A percentile compares a stretch with the other conserved stretches of the same genome.
Evolutionary conservation across 2,113 vertebrate genomes (phyloP).

Genomic region (Sapayoa aenigma): DNA sequence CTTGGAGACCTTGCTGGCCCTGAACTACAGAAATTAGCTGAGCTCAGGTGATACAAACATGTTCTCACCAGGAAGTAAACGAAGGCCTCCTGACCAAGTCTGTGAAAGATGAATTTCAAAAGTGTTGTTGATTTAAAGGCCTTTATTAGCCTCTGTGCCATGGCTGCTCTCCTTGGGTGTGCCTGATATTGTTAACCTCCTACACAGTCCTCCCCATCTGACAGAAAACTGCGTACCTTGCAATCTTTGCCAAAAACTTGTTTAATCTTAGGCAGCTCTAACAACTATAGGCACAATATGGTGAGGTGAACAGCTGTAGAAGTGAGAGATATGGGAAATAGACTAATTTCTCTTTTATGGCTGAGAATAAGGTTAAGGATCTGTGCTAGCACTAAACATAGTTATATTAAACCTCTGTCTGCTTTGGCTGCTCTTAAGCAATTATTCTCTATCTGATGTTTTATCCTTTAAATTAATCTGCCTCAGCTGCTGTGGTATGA

Average conservation of each 20-base stretch:
- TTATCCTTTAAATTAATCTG: not conserved
- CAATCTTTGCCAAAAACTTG: constrained; percentile 6
- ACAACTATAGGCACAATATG: not conserved
- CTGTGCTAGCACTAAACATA: not conserved
- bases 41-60: not conserved
- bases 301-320: not conserved
- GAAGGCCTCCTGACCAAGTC: not conserved
- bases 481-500: not conserved
- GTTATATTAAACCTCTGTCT: not conserved
- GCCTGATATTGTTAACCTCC: not conserved
- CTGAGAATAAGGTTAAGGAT: not conserved
- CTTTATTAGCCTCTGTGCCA: not conserved
- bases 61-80: not conserved
- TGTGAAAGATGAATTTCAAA: not conserved
- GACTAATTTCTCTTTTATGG: constrained; percentile 2
- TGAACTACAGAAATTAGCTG: not conserved
- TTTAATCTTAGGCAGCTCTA: constrained; percentile 2
- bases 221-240: not conserved
- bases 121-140: not conserved
- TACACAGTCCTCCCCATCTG: not conserved
- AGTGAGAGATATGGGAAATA: not conserved
- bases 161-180: not conserved
- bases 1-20: not conserved
- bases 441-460: not conserved
- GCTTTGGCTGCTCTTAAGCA: not conserved